phyloP scores from a whole-genome alignment of 2,888 invertebrate genomes.

The Mesorhabditis sp. region DNA sequence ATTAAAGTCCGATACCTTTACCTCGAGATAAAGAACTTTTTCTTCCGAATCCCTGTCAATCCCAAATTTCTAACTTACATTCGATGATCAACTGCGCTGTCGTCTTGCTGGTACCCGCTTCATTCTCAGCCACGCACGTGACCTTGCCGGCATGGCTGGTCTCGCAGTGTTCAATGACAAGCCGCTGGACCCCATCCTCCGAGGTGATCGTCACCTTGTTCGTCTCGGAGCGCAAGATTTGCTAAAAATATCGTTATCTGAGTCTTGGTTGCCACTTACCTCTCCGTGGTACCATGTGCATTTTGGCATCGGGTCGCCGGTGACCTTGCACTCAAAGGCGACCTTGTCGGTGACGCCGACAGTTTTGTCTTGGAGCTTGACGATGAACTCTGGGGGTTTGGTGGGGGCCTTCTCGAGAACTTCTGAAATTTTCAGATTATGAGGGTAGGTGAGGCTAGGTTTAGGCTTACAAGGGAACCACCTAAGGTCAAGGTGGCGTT shows the following conservation, averaged over 20 bases:
- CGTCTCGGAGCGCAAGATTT: background rate
- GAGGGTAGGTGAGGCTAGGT: no score
- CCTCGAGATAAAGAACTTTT: no score
- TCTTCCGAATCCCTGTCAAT: no score
- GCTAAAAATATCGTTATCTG: background rate
- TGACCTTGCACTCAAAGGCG: conserved; percentile 63
- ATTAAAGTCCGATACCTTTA: no score
- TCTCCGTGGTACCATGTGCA: conserved; percentile 71
- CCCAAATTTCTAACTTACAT: conserved; percentile 29
- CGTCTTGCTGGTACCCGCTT: conserved; percentile 47
- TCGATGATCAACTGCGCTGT: conserved; percentile 43
- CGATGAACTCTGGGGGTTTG: conserved; percentile 48
- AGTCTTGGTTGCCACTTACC: conserved; percentile 17
- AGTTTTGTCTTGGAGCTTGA: conserved; percentile 45
- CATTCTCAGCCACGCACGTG: conserved; percentile 53
- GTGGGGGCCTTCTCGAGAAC: conserved; percentile 39
- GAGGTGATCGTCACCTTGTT: conserved; percentile 18
- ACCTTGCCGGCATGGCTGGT: conserved; percentile 42
- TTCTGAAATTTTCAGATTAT: conserved; percentile 26
- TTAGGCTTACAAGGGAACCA: no score
- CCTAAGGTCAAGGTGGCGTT: no score
- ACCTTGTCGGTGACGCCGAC: conserved; percentile 61
- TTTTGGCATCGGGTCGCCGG: conserved; percentile 45
- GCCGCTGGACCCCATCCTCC: conserved; percentile 42
- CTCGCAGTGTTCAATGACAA: conserved; percentile 45